Base-by-base conservation (phyloP, 2,797 vertebrate species). In the Sphenopsis melanotis region DNA sequence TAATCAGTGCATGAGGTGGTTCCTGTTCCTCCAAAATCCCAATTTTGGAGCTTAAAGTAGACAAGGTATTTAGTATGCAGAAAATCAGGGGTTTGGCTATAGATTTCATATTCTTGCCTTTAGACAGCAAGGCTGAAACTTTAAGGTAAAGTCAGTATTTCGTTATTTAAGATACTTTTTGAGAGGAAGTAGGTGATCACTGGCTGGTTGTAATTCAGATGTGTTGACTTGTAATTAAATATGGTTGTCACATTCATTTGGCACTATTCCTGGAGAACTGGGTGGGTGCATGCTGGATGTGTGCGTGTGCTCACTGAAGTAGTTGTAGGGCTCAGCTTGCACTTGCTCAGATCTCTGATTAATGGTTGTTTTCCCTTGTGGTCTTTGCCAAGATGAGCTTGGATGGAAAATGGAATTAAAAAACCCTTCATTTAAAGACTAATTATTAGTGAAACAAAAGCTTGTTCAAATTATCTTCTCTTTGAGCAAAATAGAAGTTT, bases 401-500 rank as follows among this genome's bases (percentile, higher is more conserved):
- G 68, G 57, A 92, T 80, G 46, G 68, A 80, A 93, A 92, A 63
- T 3, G 3, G 61, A 89, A 74, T 85, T 93, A 8, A 71, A 87
- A 93, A 85, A 41, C 49, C 49, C 52, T 69, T 60, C 26, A 44
- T 87, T 91, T 74, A 49, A 80, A 76, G 32, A 42, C 44, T 70
- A 32, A 80, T 85, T 77, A 89, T 91, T 50, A 93, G 56, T 61
- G 42, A 89, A 92, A 77, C 47, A 91, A 87, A 92, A 84, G 44
- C 44, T 66, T 82, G 16, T 59, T 91, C 47, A 69, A 92, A 82
- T 89, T 8, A 23, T 72, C 16, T 70, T 60, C 13, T 61, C 27
- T 78, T 69, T 69, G 46, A 91, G 37, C 24, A 60, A 92, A 87
- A 55, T 39, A 49, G 15, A 46, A 90, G 34, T 95, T 86, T 83